These are phyloP conservation scores for Kryptolebias ocellatus DNA, from an alignment of 2,797 vertebrate genomes.

Conservation along the genomic window DNA sequence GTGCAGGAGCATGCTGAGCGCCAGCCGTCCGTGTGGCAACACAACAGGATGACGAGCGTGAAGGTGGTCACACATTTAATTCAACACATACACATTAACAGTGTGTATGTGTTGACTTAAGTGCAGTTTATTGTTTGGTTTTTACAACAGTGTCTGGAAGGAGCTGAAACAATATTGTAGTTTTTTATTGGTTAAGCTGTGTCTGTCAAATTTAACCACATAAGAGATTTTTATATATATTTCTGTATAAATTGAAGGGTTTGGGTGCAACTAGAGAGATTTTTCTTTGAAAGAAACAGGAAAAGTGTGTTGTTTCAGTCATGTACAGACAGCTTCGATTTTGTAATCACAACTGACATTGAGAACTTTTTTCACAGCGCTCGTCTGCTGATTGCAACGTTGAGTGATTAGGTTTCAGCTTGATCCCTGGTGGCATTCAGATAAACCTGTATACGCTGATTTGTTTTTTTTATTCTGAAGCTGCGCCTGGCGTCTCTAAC, in stretches of 20 bases:
- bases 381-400: conserved; percentile 20
- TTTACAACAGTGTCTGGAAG: conserved; percentile 5
- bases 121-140: background rate
- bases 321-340: background rate
- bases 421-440: conserved; percentile 17
- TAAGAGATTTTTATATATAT: background rate
- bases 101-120: conserved; percentile 18
- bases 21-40: conserved; percentile 49
- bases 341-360: background rate
- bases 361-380: conserved; percentile 15
- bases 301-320: background rate
- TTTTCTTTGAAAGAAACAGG: background rate
- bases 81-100: conserved; percentile 8
- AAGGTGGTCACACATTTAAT: background rate
- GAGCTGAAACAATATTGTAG: conserved; percentile 17
- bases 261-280: too few relatives aligned
- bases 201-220: background rate
- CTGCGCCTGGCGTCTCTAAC: conserved; percentile 6
- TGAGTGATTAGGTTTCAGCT: conserved; percentile 35
- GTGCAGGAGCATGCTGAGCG: conserved; percentile 55
- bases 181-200: conserved; percentile 19
- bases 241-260: background rate
- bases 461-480: background rate
- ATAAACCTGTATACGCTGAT: conserved; percentile 21
- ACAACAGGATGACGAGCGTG: conserved; percentile 36